A percentile compares a stretch with the other conserved stretches of the same genome.
These are phyloP conservation scores for Centropyge bicolor DNA, from an alignment of 2,797 vertebrate species.

Conservation along the genomic window DNA sequence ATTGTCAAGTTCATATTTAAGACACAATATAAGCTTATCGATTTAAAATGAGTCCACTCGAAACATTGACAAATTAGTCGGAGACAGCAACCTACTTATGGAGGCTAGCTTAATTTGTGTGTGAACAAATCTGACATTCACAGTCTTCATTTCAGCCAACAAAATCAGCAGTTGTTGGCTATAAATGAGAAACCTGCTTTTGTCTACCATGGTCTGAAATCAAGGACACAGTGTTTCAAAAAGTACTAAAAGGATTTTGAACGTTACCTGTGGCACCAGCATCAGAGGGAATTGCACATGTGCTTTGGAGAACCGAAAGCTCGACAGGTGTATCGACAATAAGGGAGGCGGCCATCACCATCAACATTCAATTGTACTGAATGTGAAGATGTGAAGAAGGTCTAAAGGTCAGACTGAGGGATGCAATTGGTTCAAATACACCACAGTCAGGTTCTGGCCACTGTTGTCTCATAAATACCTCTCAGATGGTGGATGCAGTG, in stretches of 20 bases:
- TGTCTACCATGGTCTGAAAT: not conserved
- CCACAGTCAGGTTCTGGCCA: not conserved
- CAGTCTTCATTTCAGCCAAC: not conserved
- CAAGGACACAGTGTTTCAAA: not conserved
- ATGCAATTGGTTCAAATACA: conserved; percentile 9
- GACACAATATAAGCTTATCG: not conserved
- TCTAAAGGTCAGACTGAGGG: conserved; percentile 16
- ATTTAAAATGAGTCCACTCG: not conserved
- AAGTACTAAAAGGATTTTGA: not conserved
- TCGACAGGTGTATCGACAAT: not conserved
- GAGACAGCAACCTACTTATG: not conserved
- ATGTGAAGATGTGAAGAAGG: not conserved
- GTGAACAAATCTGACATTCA: not conserved
- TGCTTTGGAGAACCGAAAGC: not conserved
- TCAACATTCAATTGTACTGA: not conserved
- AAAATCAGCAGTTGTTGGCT: not conserved
- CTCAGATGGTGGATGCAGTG: conserved; percentile 32
- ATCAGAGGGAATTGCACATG: not conserved
- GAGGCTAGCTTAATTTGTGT: not conserved
- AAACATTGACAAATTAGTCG: not conserved
- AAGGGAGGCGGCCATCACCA: not conserved
- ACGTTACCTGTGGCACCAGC: not conserved
- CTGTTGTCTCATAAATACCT: conserved; percentile 26
- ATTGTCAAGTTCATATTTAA: not conserved
- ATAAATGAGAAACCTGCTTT: not conserved